These are phyloP conservation scores for Vicugna pacos DNA, from an alignment of 2,113 vertebrate species.

Conservation along the genomic window DNA sequence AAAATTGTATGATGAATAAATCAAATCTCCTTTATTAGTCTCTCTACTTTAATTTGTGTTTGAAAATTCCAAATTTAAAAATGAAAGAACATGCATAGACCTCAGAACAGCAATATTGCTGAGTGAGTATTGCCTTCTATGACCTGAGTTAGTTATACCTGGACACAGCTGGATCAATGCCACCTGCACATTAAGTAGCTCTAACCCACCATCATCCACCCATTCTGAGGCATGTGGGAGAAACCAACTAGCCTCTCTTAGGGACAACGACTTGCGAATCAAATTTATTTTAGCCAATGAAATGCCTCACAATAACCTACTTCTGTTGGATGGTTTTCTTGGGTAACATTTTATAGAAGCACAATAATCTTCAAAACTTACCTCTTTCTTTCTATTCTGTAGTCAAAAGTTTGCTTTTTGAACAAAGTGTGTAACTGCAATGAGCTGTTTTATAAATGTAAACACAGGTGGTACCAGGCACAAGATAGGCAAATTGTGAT, in stretches of 20 bases:
- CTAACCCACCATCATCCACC: background rate
- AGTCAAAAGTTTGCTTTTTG: slow-evolving; percentile 12
- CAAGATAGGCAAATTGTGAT: background rate
- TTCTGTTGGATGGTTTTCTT: background rate
- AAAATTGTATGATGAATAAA: background rate
- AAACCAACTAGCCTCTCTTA: background rate
- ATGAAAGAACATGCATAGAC: background rate
- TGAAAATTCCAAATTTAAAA: slow-evolving; percentile 2
- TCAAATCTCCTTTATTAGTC: background rate
- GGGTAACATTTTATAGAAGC: background rate
- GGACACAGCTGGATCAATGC: background rate
- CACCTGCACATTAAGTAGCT: background rate
- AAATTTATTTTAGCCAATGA: background rate
- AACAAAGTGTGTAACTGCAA: slow-evolving; percentile 49
- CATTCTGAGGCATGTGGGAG: background rate
- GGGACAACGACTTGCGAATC: background rate
- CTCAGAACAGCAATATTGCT: background rate
- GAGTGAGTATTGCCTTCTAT: background rate
- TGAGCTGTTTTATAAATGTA: slow-evolving; percentile 55
- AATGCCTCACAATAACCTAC: background rate
- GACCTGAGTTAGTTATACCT: background rate
- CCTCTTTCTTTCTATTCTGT: background rate
- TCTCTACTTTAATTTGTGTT: background rate
- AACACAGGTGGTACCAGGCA: slow-evolving; percentile 39
- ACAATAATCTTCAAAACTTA: background rate